Evolutionary conservation across 2,113 vertebrate species (phyloP), one percentile per base, ranked within the genome.

Genomic region (Spheniscus mendiculus): DNA sequence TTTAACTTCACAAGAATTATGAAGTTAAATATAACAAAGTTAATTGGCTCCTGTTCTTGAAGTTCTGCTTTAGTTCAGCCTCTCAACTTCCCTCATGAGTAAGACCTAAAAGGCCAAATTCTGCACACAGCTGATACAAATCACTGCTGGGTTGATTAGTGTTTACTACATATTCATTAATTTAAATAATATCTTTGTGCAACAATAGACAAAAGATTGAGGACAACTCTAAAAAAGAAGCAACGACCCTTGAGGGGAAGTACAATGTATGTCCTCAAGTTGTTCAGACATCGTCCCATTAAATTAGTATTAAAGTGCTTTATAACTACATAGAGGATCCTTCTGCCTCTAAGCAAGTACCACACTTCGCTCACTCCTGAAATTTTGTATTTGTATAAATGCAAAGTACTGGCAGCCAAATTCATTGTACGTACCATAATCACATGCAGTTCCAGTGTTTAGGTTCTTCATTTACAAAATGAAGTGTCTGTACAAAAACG

Each of bases 241-340:
- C 56, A 38, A 44, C 94, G 49, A 87, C 73, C 29, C 84, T 96
- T 90, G 67, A 89, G n/a, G 56, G 16, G 66, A 97, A 73, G 22
- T 90, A 93, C 79, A 96, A 85, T 36, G 45, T 32, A 85, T 80
- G 96, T 96, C 92, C 92, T 96, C 91, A 96, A 87, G 65, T 42
- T 87, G 38, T 92, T 85, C 25, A 74, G 61, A 83, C 27, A 96
- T 83, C 42, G 89, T 77, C 40, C 47, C 70, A 96, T 83, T 94
- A 96, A 96, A 91, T 96, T 89, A 92, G 23, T 91, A 95, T 65
- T 97, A 93, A 97, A 94, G 83, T 97, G 96, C 53, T 94, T 96
- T 74, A 25, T 83, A 92, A 88, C 82, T 94, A 93, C 63, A 49
- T 45, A 89, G 4, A 90, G 82, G 92, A 93, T 74, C 84, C 42